Evolutionary conservation across 2,113 vertebrate species (phyloP), one percentile per base, ranked within the genome.

Genomic region (Orientallactaga bullata): DNA sequence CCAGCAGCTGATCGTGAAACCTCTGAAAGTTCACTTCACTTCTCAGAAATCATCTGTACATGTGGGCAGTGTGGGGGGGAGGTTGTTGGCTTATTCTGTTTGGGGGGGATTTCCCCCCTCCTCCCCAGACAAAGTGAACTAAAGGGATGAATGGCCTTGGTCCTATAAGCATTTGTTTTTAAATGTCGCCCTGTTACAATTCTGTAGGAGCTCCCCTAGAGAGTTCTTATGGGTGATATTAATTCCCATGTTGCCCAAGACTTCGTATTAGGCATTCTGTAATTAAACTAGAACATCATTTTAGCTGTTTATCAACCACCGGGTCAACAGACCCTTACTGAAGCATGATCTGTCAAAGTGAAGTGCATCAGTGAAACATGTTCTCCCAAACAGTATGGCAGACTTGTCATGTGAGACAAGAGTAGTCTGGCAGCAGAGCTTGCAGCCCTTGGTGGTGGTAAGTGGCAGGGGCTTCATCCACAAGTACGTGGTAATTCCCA

Each of bases 1-100:
- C 90, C 88, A 98, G 97, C 97, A 98, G 98, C 96, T 98, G 98
- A 97, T 98, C 96, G 69, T 85, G 94, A 97, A 97, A 96, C 97
- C 95, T 92, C 88, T 90, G 83, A 96, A 96, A 95, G 87, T 94
- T 90, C 20, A 96, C 90, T 97, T 97, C 96, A 93, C 95, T 97
- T 96, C 92, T 63, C 84, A 78, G 97, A 95, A 96, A 87, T 92
- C 79, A 95, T 87, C 90, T 93, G 78, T 35, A 92, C 90, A 83
- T 97, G 91, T 0, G 82, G 95, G 87, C 89, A 37, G 13, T 91
- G 63, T 5, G 37, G n/a, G 83, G n/a, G 83, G 32, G 80, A 76
- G 37, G 63, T 37, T 93, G 91, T 28, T 88, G 95, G 90, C 85
- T 78, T 58, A 60, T 96, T 96, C 78, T 97, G 96, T 97, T 97